Conservation (phyloP, 2,888 invertebrate genomes). For the Diadegma fenestrale region DNA sequence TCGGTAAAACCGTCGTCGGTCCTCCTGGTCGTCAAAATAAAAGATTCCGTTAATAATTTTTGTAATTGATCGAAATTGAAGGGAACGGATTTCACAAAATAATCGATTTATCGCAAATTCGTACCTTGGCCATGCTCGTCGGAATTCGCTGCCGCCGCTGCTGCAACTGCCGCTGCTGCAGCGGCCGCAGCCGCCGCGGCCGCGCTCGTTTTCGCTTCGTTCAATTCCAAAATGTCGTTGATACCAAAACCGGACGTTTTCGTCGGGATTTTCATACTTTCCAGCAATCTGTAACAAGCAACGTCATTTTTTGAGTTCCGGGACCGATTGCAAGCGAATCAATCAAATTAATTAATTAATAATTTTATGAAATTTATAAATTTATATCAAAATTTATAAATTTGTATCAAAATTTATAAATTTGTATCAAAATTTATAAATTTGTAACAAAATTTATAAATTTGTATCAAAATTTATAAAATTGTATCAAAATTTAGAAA, state of each 20-base stretch:
- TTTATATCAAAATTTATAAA: too few relatives aligned
- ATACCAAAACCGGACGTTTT: constrained; percentile 95
- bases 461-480: too few relatives aligned
- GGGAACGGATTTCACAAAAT: too few relatives aligned
- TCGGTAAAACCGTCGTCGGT: constrained; percentile 78
- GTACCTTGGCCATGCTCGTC: constrained; percentile 82
- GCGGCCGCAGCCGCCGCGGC: constrained; percentile 66
- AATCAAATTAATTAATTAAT: too few relatives aligned
- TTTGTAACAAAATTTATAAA: too few relatives aligned
- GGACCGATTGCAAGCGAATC: too few relatives aligned
- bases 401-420: too few relatives aligned
- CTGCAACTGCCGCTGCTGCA: constrained; percentile 61
- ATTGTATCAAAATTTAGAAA: too few relatives aligned
- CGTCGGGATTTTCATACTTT: constrained; percentile 93
- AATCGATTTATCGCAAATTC: not conserved
- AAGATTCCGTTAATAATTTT: not conserved
- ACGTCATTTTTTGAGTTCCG: not conserved
- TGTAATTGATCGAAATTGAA: too few relatives aligned
- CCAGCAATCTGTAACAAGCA: constrained; percentile 89
- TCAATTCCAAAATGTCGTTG: constrained; percentile 96
- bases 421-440: too few relatives aligned
- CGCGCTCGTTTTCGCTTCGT: constrained; percentile 86
- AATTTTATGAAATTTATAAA: too few relatives aligned
- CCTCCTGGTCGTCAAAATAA: constrained; percentile 70
- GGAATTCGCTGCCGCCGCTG: constrained; percentile 71